These are phyloP conservation scores for Lampris incognitus DNA, from an alignment of 2,113 vertebrate species.

Conservation along the genomic window DNA sequence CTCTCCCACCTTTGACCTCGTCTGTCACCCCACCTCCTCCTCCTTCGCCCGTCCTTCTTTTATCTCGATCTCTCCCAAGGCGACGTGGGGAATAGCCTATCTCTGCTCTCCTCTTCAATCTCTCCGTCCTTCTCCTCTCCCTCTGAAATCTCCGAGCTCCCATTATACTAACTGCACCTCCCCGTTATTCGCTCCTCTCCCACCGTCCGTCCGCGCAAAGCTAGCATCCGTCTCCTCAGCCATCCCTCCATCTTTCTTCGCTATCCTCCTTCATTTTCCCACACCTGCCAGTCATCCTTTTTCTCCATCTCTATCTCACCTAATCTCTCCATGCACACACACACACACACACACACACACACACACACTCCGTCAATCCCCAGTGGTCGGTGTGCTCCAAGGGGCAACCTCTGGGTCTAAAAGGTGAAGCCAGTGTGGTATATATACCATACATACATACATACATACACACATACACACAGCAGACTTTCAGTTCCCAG, in stretches of 20 bases:
- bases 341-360: constrained; percentile 2
- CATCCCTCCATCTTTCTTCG: constrained; percentile 11
- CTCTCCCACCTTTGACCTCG: not conserved
- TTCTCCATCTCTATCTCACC: not conserved
- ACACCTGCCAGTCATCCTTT: not conserved
- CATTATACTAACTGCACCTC: constrained; percentile 34
- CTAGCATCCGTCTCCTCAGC: constrained; percentile 31
- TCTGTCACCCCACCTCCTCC: constrained; percentile 11
- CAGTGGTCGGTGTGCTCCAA: no score
- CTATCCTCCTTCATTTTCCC: not conserved
- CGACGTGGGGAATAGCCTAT: constrained; percentile 36
- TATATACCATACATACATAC: not conserved
- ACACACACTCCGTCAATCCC: not conserved
- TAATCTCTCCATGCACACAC: not conserved
- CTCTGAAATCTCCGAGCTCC: constrained; percentile 40
- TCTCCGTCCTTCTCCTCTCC: not conserved
- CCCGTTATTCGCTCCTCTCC: not conserved
- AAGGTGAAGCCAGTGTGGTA: no score
- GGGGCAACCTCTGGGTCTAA: no score
- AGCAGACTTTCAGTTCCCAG: not conserved
- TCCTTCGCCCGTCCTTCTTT: constrained; percentile 51
- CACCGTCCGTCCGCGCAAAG: constrained; percentile 40
- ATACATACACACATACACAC: not conserved
- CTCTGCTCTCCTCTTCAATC: constrained; percentile 24
- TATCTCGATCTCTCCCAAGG: constrained; percentile 52